A percentile compares a stretch with the other conserved stretches of the same genome.
These are phyloP conservation scores for Pavo muticus DNA, from an alignment of 2,113 vertebrate species.

Conservation along the genomic window DNA sequence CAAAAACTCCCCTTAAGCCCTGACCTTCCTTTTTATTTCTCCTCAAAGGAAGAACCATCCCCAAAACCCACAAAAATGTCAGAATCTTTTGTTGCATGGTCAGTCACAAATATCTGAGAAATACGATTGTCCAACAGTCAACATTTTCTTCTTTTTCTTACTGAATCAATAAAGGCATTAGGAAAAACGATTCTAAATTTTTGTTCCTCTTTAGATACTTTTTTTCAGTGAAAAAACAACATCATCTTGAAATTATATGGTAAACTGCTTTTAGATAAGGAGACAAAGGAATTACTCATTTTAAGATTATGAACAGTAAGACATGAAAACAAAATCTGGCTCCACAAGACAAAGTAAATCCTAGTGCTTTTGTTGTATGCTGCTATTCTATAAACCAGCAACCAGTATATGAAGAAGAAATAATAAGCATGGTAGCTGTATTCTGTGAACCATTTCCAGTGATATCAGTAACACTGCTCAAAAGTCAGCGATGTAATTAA, in stretches of 20 bases:
- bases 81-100: constrained; percentile 35
- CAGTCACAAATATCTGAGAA: constrained; percentile 14
- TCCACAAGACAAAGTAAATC: neutral
- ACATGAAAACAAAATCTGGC: neutral
- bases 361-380: neutral
- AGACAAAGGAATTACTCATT: neutral
- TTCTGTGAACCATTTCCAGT: neutral
- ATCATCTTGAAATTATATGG: neutral
- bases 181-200: constrained; percentile 44
- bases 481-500: constrained; percentile 15
- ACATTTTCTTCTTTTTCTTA: constrained; percentile 47
- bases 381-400: neutral
- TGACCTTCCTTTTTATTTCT: neutral
- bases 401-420: neutral
- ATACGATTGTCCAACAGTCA: constrained; percentile 13
- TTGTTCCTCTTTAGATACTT: constrained; percentile 46
- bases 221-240: constrained; percentile 36
- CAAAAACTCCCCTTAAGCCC: neutral
- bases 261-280: constrained; percentile 28
- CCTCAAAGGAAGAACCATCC: neutral
- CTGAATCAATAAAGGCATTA: neutral
- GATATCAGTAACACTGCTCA: constrained; percentile 18
- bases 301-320: neutral
- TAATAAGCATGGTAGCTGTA: neutral
- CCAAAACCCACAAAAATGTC: neutral